Conservation (phyloP, 1,140 invertebrate species). For the Drosophila athabasca region DNA sequence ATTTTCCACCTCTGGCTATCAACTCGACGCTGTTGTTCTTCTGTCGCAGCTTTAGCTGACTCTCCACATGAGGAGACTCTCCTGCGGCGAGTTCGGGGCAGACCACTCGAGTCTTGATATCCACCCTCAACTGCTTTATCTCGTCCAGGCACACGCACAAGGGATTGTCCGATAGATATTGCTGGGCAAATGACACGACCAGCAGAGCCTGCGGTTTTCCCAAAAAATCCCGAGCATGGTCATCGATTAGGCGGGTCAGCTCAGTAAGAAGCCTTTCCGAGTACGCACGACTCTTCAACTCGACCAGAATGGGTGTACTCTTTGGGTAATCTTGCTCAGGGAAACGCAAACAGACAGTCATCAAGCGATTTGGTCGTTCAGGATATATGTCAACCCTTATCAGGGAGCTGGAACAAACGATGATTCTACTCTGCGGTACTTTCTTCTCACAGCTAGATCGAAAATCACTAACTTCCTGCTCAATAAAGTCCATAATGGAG, state of each 20-base stretch:
- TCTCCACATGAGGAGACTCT: constrained; percentile 5
- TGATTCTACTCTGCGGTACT: constrained; percentile 86
- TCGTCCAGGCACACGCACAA: constrained; percentile 90
- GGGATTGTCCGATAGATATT: constrained; percentile 89
- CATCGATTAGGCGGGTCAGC: constrained; percentile 87
- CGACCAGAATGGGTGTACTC: constrained; percentile 85
- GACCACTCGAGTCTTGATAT: constrained; percentile 74
- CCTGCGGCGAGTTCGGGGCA: no score
- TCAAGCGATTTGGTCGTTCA: constrained; percentile 86
- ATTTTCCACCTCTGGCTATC: constrained; percentile 86
- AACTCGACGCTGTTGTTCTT: constrained; percentile 87
- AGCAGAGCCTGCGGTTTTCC: constrained; percentile 86
- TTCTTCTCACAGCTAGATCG: constrained; percentile 87
- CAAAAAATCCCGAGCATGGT: constrained; percentile 85
- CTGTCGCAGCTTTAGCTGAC: constrained; percentile 87
- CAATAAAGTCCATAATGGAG: constrained; percentile 86
- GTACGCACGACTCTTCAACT: constrained; percentile 89
- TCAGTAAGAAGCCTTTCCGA: constrained; percentile 87
- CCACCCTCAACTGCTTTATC: constrained; percentile 86
- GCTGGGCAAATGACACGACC: constrained; percentile 87
- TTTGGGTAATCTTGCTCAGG: constrained; percentile 86
- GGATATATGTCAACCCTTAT: constrained; percentile 87
- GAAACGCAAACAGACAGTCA: constrained; percentile 88
- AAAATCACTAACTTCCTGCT: constrained; percentile 87
- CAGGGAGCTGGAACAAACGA: constrained; percentile 86